Percentiles rank a stretch among this genome's conserved stretches.
Conservation (phyloP, 2,113 vertebrate species). For the Halcyon malimbica region DNA sequence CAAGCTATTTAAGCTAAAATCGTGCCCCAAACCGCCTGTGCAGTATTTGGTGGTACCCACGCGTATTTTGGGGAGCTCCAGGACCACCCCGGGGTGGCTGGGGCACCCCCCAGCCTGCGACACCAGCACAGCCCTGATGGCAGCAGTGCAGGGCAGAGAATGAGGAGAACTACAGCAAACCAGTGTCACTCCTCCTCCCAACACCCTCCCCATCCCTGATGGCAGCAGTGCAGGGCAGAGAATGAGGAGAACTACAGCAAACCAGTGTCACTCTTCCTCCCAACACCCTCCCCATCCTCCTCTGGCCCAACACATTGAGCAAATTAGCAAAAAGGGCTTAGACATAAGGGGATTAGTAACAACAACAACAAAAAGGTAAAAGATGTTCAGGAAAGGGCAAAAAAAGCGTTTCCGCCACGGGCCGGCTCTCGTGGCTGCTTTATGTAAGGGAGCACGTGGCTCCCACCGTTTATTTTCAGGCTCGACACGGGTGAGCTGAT, state of each 20-base stretch:
- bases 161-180: background rate
- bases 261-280: too few species aligned
- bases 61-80: accelerated
- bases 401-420: accelerated
- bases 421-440: accelerated
- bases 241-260: background rate
- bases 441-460: background rate
- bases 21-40: accelerated
- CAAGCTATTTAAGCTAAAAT: background rate
- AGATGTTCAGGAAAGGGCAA: background rate
- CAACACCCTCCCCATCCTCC: background rate
- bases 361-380: background rate
- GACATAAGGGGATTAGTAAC: background rate
- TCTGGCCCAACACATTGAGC: accelerated
- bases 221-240: constrained; percentile 32
- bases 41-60: accelerated
- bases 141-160: constrained; percentile 30
- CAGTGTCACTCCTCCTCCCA: background rate
- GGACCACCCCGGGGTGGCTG: accelerated
- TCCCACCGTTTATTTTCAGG: background rate
- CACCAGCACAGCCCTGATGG: background rate
- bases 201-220: background rate
- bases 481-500: background rate
- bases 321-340: background rate
- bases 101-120: accelerated